phyloP scores from a whole-genome alignment of 2,113 vertebrate genomes.

The Trematomus loennbergii region DNA sequence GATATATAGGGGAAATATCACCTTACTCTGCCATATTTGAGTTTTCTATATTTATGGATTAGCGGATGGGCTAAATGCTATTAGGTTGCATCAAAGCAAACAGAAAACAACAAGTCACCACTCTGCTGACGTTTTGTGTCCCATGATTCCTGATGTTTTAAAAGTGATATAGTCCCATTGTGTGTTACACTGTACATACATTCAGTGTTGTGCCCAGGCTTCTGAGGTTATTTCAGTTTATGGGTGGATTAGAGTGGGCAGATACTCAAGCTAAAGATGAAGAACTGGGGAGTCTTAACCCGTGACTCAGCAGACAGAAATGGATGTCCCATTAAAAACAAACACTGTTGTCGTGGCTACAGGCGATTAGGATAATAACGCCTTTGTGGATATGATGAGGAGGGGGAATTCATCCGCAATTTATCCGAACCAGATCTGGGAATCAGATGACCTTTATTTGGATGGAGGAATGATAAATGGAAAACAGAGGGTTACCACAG shows the following conservation, averaged over 20 bases:
- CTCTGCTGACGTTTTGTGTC: background rate
- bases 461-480: conserved; percentile 25
- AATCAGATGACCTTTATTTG: conserved; percentile 57
- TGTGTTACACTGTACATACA: background rate
- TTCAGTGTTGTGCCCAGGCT: background rate
- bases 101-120: background rate
- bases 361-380: conserved; percentile 40
- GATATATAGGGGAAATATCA: conserved; percentile 25
- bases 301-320: conserved; percentile 62
- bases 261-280: conserved; percentile 8
- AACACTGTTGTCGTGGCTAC: conserved; percentile 60
- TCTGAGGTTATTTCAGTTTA: background rate
- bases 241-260: background rate
- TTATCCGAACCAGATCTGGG: conserved; percentile 30
- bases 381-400: conserved; percentile 48
- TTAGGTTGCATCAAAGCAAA: conserved; percentile 10
- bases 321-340: conserved; percentile 47
- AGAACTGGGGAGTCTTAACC: conserved; percentile 2
- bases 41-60: conserved; percentile 12
- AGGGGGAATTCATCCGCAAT: conserved; percentile 5
- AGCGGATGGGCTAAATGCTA: background rate
- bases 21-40: conserved; percentile 28
- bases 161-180: background rate
- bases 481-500: background rate
- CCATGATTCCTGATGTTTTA: background rate